Conservation (phyloP, 2,797 vertebrate species). For the Coranthus polyacanthus region DNA sequence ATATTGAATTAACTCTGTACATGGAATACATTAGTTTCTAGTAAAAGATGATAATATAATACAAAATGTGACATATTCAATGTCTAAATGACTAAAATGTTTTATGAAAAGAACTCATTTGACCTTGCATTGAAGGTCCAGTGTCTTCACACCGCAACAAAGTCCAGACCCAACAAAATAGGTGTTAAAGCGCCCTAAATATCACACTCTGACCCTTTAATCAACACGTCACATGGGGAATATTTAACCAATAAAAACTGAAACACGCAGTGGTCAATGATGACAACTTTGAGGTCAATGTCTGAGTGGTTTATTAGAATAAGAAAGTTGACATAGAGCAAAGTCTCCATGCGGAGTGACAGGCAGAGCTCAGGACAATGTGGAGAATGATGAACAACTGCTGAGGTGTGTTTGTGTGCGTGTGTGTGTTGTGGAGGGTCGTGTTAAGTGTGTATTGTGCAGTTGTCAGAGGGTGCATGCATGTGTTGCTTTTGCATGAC, state of each 20-base stretch:
- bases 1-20: not conserved
- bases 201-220: not conserved
- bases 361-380: constrained; percentile 80
- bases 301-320: constrained; percentile 88
- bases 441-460: constrained; percentile 47
- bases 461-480: constrained; percentile 78
- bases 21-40: not conserved
- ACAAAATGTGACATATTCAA: not conserved
- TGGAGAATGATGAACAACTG: constrained; percentile 75
- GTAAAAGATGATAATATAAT: not conserved
- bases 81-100: too few species aligned
- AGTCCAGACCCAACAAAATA: too few species aligned
- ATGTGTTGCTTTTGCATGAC: constrained; percentile 74
- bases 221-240: not conserved
- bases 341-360: constrained; percentile 86
- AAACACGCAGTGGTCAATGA: constrained; percentile 33
- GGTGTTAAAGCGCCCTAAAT: too few species aligned
- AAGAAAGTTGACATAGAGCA: constrained; percentile 86
- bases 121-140: not conserved
- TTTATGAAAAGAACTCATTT: not conserved
- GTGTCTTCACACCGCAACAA: too few species aligned
- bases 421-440: constrained; percentile 20
- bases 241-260: not conserved
- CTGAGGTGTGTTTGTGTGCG: constrained; percentile 53
- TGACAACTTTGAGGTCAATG: constrained; percentile 54